Evolutionary conservation across 1,140 invertebrate genomes (phyloP).

Genomic region (Hydropsyche tenuis): DNA sequence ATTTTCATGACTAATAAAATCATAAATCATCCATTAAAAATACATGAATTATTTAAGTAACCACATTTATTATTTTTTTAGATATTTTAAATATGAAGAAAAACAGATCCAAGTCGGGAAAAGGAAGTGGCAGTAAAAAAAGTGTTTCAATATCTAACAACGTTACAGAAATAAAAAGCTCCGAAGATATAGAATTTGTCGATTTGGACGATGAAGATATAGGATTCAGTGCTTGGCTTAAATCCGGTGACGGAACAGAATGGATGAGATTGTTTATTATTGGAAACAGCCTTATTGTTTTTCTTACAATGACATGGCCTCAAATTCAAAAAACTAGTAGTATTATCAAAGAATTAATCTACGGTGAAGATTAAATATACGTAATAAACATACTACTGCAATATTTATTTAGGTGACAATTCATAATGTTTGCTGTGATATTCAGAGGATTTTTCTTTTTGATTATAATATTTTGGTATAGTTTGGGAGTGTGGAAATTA

Average conservation of each 20-base stretch:
- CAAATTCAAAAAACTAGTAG: conserved; percentile 58
- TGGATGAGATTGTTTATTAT: conserved; percentile 68
- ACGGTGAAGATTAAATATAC: conserved; percentile 48
- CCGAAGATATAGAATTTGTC: conserved; percentile 37
- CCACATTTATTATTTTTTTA: conserved; percentile 23
- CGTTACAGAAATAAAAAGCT: conserved; percentile 25
- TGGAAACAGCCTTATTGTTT: conserved; percentile 64
- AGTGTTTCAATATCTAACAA: conserved; percentile 37
- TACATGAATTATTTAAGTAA: conserved; percentile 7
- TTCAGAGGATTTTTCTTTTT: conserved; percentile 59
- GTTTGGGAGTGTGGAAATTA: conserved; percentile 60
- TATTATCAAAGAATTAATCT: conserved; percentile 57
- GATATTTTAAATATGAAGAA: conserved; percentile 46
- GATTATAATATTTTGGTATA: conserved; percentile 62
- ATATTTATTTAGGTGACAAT: neutral
- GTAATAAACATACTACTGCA: conserved; percentile 34
- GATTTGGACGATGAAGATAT: conserved; percentile 53
- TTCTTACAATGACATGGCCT: conserved; percentile 65
- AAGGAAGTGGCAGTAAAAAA: conserved; percentile 37
- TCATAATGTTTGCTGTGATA: conserved; percentile 56
- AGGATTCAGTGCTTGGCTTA: conserved; percentile 65
- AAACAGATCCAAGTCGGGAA: conserved; percentile 29
- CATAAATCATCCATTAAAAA: neutral
- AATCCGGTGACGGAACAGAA: conserved; percentile 63
- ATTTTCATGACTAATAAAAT: neutral